These are phyloP conservation scores for Zygothrica quintamaculata DNA, from an alignment of 2,888 invertebrate species.

Conservation along the genomic window DNA sequence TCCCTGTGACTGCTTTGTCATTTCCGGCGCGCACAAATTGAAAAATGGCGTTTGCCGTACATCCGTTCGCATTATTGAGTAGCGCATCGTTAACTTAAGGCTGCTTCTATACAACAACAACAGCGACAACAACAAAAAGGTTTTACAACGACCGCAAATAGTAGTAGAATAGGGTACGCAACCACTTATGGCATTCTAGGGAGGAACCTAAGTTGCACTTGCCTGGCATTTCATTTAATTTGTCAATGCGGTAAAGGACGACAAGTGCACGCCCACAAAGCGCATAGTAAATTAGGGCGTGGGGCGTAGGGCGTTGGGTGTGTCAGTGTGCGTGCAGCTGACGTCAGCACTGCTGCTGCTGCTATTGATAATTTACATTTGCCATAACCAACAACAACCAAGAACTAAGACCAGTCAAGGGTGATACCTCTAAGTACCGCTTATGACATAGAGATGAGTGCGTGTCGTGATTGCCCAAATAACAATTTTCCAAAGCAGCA, in stretches of 20 bases:
- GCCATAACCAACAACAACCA: conserved; percentile 16
- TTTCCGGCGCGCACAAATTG: conserved; percentile 74
- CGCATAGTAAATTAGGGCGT: background rate
- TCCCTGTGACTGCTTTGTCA: conserved; percentile 47
- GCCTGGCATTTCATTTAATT: conserved; percentile 66
- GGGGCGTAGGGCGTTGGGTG: conserved; percentile 34
- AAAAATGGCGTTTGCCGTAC: conserved; percentile 74
- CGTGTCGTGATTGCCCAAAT: background rate
- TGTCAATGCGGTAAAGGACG: conserved; percentile 50
- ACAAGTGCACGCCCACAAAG: conserved; percentile 36
- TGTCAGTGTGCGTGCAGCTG: conserved; percentile 49
- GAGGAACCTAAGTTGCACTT: conserved; percentile 29
- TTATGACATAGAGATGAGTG: background rate
- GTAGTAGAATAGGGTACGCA: conserved; percentile 6
- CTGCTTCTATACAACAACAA: conserved; percentile 17
- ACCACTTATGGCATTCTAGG: too few species aligned
- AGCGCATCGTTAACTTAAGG: conserved; percentile 65
- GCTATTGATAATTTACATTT: conserved; percentile 40
- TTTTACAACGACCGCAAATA: too few species aligned
- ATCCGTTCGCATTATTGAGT: conserved; percentile 70
- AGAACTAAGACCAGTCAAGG: too few species aligned
- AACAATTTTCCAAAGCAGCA: background rate
- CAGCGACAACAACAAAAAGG: conserved; percentile 17
- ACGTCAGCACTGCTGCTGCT: conserved; percentile 66
- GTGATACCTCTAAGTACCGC: background rate